Percentiles rank a stretch among this genome's conserved stretches.
Conservation (phyloP, 2,113 vertebrate genomes). For the Elephas maximus region DNA sequence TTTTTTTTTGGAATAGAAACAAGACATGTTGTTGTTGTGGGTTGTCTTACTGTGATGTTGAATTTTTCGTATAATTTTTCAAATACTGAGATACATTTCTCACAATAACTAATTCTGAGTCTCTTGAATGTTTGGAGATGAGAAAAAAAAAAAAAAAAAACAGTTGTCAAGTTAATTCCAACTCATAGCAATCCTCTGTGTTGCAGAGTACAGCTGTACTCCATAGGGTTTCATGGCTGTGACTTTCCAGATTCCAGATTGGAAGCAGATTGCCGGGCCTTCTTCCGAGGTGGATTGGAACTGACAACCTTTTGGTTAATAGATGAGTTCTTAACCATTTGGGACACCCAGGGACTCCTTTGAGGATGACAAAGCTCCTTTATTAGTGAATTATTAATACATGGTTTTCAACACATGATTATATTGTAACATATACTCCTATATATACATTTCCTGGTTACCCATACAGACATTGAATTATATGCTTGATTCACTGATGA, state of each 20-base stretch:
- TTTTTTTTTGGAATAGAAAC: too few species aligned
- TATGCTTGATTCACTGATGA: slow-evolving; percentile 61
- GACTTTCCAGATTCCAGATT: not conserved
- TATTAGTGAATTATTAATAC: slow-evolving; percentile 36
- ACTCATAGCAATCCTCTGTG: not conserved
- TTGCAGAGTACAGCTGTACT: not conserved
- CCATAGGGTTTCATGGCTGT: not conserved
- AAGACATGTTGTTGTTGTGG: not conserved
- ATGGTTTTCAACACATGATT: slow-evolving; percentile 61
- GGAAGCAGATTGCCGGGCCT: not conserved
- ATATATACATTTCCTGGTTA: slow-evolving; percentile 66
- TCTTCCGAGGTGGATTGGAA: not conserved
- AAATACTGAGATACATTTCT: not conserved
- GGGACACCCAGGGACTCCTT: not conserved
- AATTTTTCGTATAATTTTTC: not conserved
- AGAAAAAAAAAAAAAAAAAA: not conserved
- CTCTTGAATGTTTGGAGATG: not conserved
- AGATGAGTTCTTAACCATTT: not conserved
- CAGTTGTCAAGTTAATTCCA: not conserved
- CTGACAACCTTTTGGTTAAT: not conserved
- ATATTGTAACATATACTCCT: slow-evolving; percentile 52
- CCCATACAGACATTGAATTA: slow-evolving; percentile 41
- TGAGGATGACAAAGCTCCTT: not conserved
- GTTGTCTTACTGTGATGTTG: not conserved
- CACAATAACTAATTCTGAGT: not conserved